Percentiles rank a stretch among this genome's conserved stretches.
Evolutionary conservation across 2,113 vertebrate genomes (phyloP).

Genomic region (Emydocephalus ijimae): DNA sequence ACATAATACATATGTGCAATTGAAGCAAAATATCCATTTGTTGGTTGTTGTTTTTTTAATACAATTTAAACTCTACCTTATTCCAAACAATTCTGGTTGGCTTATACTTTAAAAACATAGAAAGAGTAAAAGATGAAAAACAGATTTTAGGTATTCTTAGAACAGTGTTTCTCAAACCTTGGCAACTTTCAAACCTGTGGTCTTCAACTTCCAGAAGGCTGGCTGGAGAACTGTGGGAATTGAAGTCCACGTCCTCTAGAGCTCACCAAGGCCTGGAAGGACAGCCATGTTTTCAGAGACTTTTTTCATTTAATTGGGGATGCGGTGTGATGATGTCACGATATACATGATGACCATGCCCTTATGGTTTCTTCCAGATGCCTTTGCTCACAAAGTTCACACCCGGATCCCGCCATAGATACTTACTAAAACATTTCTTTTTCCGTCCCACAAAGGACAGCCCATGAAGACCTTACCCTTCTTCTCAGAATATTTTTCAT

Average conservation of each 20-base stretch:
- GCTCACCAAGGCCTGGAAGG: neutral
- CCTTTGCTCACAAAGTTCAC: neutral
- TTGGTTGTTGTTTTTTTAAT: neutral
- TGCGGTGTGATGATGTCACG: neutral
- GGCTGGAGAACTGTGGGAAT: neutral
- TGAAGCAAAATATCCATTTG: neutral
- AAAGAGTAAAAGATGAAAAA: neutral
- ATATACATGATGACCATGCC: neutral
- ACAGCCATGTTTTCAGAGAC: neutral
- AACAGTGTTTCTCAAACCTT: neutral
- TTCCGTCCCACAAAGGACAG: neutral
- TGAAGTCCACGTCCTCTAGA: neutral
- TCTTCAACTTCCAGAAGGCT: neutral
- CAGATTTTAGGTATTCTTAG: neutral
- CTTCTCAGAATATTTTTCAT: neutral
- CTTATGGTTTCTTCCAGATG: neutral
- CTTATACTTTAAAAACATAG: neutral
- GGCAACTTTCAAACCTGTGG: neutral
- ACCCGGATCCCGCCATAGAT: neutral
- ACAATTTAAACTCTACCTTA: neutral
- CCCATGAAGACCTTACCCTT: neutral
- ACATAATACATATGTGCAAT: neutral
- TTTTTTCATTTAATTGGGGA: neutral
- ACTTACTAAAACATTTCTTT: neutral
- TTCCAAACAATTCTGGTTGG: neutral